A percentile compares a stretch with the other conserved stretches of the same genome.
phyloP scores from a whole-genome alignment of 2,888 invertebrate genomes.

The Drosophila antonietae region DNA sequence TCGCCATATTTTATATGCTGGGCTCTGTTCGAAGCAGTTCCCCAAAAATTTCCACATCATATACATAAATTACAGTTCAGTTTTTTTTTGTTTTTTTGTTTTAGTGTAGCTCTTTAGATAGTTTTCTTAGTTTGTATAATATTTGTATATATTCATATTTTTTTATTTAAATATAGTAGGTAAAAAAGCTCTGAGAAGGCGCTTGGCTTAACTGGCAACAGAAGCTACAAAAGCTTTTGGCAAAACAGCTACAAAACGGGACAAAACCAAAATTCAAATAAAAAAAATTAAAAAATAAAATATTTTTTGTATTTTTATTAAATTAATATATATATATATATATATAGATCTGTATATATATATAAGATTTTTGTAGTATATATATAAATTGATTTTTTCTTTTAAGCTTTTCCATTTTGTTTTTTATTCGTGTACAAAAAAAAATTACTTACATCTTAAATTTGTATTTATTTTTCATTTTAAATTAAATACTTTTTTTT shows the following conservation, averaged over 20 bases:
- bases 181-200: slow-evolving; percentile 76
- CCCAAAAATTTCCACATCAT: not conserved
- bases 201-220: slow-evolving; percentile 73
- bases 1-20: slow-evolving; percentile 62
- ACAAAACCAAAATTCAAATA: slow-evolving; percentile 10
- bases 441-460: slow-evolving; percentile 65
- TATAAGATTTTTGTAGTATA: slow-evolving; percentile 33
- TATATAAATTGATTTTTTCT: slow-evolving; percentile 33
- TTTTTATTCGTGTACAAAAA: slow-evolving; percentile 59
- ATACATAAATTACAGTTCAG: slow-evolving; percentile 13
- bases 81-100: not conserved
- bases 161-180: slow-evolving; percentile 47
- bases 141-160: slow-evolving; percentile 36
- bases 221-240: slow-evolving; percentile 73
- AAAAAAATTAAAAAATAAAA: not conserved
- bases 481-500: slow-evolving; percentile 43
- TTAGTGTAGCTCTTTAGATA: slow-evolving; percentile 3
- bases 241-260: slow-evolving; percentile 55
- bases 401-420: slow-evolving; percentile 24
- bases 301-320: not conserved
- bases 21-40: slow-evolving; percentile 27
- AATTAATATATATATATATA: slow-evolving; percentile 21
- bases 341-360: slow-evolving; percentile 30
- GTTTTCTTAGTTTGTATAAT: slow-evolving; percentile 40
- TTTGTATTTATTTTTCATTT: slow-evolving; percentile 50